Evolutionary conservation across 2,113 vertebrate species (phyloP), one percentile per base, ranked within the genome.

Genomic region (Sardina pilchardus): DNA sequence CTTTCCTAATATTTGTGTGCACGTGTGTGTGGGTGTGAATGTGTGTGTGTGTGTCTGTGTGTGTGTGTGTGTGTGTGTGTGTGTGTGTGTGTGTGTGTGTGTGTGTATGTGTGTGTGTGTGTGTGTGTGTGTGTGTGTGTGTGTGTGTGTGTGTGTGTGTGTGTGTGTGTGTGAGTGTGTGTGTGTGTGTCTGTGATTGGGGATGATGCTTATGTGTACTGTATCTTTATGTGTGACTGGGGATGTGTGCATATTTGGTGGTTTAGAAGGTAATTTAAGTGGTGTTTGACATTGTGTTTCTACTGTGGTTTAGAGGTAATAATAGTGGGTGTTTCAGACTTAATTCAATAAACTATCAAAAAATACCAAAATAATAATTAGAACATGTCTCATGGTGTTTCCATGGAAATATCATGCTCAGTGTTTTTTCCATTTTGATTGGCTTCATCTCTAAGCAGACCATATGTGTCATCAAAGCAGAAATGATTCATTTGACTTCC

Each of bases 41-140:
- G 24, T 63, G 59, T 63, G 59, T n/a, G 59, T 63, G 59, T 63
- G 21, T 59, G 56, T 59, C 12, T 59, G 53, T 3, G 16, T 59
- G 53, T 21, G 19, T 17, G 53, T 59, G 53, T 63, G 21, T 59
- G 56, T 59, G 53, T 59, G 53, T 3, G 16, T 59, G 53, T 21
- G 19, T 17, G 53, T 59, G 53, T n/a, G n/a, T n/a, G n/a, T n/a
- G n/a, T 82, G 44, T 82, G 43, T 63, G 19, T 53, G 50, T 53
- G 19, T 63, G 56, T 63, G 56, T 63, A 21, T 63, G 56, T 63
- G 56, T 63, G 56, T 63, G 56, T 63, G 56, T 63, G 56, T 63
- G 56, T 63, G 56, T 63, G 56, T 63, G 56, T 63, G 56, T 63
- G 56, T 63, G 21, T 63, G 56, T 63, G 56, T 63, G 56, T n/a